Evolutionary conservation across 2,888 invertebrate species (phyloP), one percentile per base, ranked within the genome.

Genomic region (Phaedon cochleariae): DNA sequence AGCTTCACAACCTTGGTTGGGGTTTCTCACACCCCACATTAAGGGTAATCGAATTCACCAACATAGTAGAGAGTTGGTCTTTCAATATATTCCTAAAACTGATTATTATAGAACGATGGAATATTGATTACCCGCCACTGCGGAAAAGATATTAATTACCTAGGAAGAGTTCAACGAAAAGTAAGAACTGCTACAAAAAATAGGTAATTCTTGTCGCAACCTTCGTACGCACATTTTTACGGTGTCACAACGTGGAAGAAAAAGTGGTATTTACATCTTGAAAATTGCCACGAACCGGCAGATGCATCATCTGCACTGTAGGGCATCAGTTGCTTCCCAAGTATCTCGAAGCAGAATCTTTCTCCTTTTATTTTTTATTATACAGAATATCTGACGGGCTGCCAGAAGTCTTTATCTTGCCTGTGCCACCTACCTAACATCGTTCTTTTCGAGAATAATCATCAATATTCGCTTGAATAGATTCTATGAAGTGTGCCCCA

Each of bases 401-500:
- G 59, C 31, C 20, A 59, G 34, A 22, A 59, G 37, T 62, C 57
- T 57, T 62, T 62, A 51, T 57, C 51, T 53, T 5, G 26, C 54
- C 53, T 29, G 31, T 46, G 41, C 41, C 54, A 54, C 61, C 53
- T 53, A 21, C 45, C 52, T 54, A 61, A 61, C 57, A 57, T 57
- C 51, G 57, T 37, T 62, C 57, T 57, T 57, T 29, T 41, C 51
- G 57, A 62, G 62, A 62, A 67, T 65, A 65, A 67, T 64, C 59
- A 64, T 53, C 67, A 60, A 55, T 62, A 64, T 64, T 57, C 60
- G 59, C 53, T 60, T 58, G 58, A 67, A 62, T 63, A 49, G 67
- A 55, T 37, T 49, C 59, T 59, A 59, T 62, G 67, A 64, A 67
- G 64, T 59, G 67, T 67, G 67, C 67, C 62, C 46, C 31, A 53